Percentiles rank a stretch among this genome's conserved stretches.
phyloP scores from a whole-genome alignment of 1,140 invertebrate genomes.

The Megalonaias nervosa region DNA sequence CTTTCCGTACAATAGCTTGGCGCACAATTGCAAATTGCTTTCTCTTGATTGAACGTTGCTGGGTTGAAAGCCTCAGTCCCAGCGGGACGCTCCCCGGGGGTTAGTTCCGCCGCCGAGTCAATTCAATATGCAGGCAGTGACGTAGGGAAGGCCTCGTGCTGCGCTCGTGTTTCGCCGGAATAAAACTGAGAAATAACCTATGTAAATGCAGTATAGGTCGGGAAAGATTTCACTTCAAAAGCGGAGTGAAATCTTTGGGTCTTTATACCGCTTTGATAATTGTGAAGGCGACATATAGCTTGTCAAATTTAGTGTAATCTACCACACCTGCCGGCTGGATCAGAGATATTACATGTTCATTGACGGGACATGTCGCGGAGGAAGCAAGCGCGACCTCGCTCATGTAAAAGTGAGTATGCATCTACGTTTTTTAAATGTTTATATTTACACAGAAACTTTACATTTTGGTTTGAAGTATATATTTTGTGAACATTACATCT shows the following conservation, averaged over 20 bases:
- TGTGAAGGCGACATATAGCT: background rate
- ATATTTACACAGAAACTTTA: background rate
- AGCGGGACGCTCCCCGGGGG: constrained; percentile 17
- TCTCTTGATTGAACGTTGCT: constrained; percentile 24
- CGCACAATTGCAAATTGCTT: constrained; percentile 36
- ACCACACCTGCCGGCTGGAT: background rate
- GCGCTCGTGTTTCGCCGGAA: constrained; percentile 21
- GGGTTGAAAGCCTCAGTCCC: constrained; percentile 31
- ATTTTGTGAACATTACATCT: background rate
- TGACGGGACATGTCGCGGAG: constrained; percentile 49
- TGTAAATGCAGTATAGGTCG: no score
- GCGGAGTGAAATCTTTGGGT: no score
- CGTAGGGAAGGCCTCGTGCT: constrained; percentile 30
- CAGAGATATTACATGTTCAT: background rate
- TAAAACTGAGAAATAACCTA: no score
- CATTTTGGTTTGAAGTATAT: background rate
- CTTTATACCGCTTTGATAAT: no score
- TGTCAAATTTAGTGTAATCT: background rate
- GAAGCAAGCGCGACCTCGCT: constrained; percentile 56
- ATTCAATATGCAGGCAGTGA: constrained; percentile 35
- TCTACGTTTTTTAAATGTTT: background rate
- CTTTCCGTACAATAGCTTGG: constrained; percentile 22
- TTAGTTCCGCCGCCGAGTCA: constrained; percentile 17
- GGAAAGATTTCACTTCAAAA: no score
- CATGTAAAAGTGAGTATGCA: constrained; percentile 54